Conservation (phyloP, 2,888 invertebrate genomes). For the Aspidiotus rigidus region DNA sequence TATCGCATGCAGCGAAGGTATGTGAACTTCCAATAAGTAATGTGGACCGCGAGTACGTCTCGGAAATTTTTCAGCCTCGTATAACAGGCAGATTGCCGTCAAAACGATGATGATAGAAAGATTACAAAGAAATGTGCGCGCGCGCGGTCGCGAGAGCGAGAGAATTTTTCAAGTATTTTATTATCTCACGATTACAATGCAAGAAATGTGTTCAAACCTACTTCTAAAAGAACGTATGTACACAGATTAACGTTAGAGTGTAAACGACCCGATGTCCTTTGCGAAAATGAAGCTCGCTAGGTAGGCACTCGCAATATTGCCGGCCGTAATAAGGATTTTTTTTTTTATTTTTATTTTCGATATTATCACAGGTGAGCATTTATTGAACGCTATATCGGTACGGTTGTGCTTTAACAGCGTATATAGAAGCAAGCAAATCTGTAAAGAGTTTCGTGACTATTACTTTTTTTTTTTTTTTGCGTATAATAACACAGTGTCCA, state of each 20-base stretch:
- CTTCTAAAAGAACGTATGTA: background rate
- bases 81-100: background rate
- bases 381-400: no score
- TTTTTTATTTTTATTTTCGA: no score
- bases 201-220: background rate
- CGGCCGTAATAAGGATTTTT: background rate
- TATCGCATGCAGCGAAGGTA: no score
- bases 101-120: constrained; percentile 2
- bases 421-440: no score
- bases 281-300: background rate
- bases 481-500: no score
- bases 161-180: constrained; percentile 4
- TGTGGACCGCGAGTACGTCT: no score
- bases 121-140: background rate
- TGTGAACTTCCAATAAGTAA: no score
- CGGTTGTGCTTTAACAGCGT: no score
- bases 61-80: background rate
- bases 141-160: background rate
- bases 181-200: constrained; percentile 2
- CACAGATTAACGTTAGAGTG: background rate
- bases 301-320: background rate
- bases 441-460: no score
- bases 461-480: no score
- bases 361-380: no score
- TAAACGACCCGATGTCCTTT: constrained; percentile 4